These are phyloP conservation scores for Laticauda colubrina DNA, from an alignment of 2,113 vertebrate species.

Conservation along the genomic window DNA sequence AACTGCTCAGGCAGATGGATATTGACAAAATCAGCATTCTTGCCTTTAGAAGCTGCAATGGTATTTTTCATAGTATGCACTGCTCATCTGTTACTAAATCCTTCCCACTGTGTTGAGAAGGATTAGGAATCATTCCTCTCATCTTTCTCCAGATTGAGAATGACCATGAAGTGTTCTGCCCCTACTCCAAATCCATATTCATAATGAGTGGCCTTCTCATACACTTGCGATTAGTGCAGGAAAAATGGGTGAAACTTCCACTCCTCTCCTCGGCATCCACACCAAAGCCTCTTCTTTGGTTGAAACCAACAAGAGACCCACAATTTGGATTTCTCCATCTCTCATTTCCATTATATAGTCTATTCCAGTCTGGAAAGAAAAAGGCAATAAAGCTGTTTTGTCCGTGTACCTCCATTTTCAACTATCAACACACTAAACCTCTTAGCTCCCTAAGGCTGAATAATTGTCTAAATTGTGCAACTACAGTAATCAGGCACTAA, in stretches of 20 bases:
- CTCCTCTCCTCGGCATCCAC: background rate
- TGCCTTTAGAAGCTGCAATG: too few species aligned
- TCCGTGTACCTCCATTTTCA: background rate
- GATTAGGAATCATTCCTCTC: too few species aligned
- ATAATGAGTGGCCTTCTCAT: too few species aligned
- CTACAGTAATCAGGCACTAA: background rate
- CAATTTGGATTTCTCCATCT: background rate
- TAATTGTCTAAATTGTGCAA: background rate
- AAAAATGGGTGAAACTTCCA: background rate
- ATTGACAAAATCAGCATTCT: too few species aligned
- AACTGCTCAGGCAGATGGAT: too few species aligned
- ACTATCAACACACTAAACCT: background rate
- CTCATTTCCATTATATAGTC: background rate
- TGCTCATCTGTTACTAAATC: too few species aligned
- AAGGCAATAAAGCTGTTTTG: background rate
- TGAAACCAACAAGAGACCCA: background rate
- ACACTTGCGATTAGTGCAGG: background rate
- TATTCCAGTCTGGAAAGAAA: background rate
- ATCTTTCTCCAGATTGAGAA: too few species aligned
- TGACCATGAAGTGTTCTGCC: too few species aligned
- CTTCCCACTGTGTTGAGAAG: too few species aligned
- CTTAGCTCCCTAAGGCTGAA: background rate
- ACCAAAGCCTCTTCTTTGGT: background rate
- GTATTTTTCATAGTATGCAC: too few species aligned
- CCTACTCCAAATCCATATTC: too few species aligned